Percentiles rank a stretch among this genome's conserved stretches.
phyloP scores from a whole-genome alignment of 2,797 vertebrate species.

The Gadopsis marmoratus region DNA sequence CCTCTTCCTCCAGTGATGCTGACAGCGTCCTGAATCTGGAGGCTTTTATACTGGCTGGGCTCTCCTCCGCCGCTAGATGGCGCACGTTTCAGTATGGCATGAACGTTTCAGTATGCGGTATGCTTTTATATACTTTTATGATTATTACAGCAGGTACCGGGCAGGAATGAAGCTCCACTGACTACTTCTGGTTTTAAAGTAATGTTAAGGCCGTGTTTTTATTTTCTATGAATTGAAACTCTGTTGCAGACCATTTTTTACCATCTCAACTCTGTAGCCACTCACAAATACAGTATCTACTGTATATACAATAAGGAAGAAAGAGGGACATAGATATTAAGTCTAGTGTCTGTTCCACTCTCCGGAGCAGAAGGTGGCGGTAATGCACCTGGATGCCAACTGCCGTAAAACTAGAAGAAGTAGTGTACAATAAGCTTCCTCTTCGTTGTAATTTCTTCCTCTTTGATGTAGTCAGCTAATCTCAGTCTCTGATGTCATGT shows the following conservation, averaged over 20 bases:
- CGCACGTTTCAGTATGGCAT: slow-evolving; percentile 13
- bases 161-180: neutral
- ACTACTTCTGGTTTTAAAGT: neutral
- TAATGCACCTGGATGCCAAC: no score
- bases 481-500: neutral
- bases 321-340: no score
- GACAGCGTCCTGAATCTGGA: slow-evolving; percentile 21
- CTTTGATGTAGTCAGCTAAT: slow-evolving; percentile 22
- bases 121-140: neutral
- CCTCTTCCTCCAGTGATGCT: slow-evolving; percentile 24
- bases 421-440: neutral
- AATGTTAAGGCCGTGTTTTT: neutral
- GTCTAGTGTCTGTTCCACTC: no score
- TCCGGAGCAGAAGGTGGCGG: no score
- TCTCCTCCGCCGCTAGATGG: slow-evolving; percentile 33
- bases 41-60: slow-evolving; percentile 62
- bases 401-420: no score
- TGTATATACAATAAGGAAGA: no score
- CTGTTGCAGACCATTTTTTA: neutral
- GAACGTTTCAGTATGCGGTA: neutral
- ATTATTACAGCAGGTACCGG: neutral
- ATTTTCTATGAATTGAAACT: neutral
- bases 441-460: neutral
- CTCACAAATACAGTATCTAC: neutral
- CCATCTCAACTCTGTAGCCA: neutral